phyloP scores from a whole-genome alignment of 2,113 vertebrate genomes.

The Mirza zaza region DNA sequence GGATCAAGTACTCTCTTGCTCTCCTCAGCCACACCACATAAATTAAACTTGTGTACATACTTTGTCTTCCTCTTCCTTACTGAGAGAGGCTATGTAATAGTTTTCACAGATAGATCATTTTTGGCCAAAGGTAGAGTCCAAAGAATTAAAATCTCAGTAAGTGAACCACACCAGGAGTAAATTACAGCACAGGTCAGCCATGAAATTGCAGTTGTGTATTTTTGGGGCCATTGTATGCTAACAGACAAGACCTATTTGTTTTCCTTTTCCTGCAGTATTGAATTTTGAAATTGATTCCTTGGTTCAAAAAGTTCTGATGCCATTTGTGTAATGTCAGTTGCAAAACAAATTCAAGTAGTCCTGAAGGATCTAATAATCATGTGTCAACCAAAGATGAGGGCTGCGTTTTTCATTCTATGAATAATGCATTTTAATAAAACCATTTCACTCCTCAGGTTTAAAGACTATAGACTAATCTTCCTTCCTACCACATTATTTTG shows the following conservation, averaged over 20 bases:
- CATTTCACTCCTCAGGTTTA: constrained; percentile 41
- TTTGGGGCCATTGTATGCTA: neutral
- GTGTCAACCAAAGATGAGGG: constrained; percentile 60
- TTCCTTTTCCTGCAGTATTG: constrained; percentile 9
- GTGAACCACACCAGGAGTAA: neutral
- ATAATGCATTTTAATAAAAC: constrained; percentile 66
- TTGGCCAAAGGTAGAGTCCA: neutral
- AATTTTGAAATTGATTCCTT: constrained; percentile 62
- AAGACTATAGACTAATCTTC: neutral
- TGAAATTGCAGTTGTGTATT: constrained; percentile 52
- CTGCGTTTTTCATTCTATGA: constrained; percentile 46
- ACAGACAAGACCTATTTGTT: constrained; percentile 49
- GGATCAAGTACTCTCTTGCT: neutral
- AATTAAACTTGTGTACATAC: neutral
- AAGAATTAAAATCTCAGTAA: constrained; percentile 19
- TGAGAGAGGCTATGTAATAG: neutral
- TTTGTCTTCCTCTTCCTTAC: neutral
- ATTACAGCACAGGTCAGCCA: constrained; percentile 53
- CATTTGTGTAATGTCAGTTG: constrained; percentile 47
- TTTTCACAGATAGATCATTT: neutral
- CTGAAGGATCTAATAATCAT: constrained; percentile 50
- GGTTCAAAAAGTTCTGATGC: constrained; percentile 52
- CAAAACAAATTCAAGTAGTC: constrained; percentile 66
- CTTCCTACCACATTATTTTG: neutral
- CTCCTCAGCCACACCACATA: neutral